Evolutionary conservation across 1,140 invertebrate genomes (phyloP).

Genomic region (Pseudachorutes palmiensis): DNA sequence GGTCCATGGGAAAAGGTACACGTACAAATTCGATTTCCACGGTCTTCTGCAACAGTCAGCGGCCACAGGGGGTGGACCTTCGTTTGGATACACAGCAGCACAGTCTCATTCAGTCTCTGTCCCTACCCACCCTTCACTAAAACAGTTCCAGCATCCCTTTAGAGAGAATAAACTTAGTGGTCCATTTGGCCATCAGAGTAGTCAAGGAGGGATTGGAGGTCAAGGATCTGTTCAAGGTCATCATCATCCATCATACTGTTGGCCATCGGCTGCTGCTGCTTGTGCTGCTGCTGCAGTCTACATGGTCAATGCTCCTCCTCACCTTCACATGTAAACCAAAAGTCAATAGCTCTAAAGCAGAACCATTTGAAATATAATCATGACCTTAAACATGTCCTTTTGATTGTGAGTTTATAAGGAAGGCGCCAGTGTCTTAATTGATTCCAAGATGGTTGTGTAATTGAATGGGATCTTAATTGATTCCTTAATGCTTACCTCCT

Average conservation of each 20-base stretch:
- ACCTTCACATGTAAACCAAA: no score
- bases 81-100: not conserved
- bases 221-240: not conserved
- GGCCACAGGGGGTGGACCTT: not conserved
- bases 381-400: no score
- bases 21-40: slow-evolving; percentile 87
- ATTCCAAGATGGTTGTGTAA: no score
- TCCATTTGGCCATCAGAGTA: not conserved
- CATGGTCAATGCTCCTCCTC: not conserved
- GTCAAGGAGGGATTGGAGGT: no score
- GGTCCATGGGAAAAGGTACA: slow-evolving; percentile 83
- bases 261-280: slow-evolving; percentile 3
- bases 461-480: no score
- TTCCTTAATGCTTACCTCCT: no score
- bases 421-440: no score
- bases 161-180: not conserved
- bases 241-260: slow-evolving; percentile 5
- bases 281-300: slow-evolving; percentile 5
- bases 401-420: no score
- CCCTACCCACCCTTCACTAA: not conserved
- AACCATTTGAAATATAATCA: no score
- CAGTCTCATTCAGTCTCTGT: not conserved
- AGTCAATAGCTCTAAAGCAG: no score
- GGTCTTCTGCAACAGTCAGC: slow-evolving; percentile 43
- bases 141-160: not conserved